Conservation (phyloP, 2,113 vertebrate genomes). For the Heptranchias perlo region DNA sequence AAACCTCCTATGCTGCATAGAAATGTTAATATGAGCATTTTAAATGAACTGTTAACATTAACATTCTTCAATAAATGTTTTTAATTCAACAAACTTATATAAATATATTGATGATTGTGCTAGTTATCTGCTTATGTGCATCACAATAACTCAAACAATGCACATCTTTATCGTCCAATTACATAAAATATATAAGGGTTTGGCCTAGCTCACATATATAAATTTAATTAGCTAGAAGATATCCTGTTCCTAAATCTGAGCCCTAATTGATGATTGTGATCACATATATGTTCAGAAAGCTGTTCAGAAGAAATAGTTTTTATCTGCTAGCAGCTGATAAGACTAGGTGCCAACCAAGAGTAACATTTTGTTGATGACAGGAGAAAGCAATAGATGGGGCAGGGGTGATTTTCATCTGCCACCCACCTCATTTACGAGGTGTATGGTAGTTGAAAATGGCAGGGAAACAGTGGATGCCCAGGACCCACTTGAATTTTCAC, state of each 20-base stretch:
- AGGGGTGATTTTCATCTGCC: background rate
- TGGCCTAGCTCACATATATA: no score
- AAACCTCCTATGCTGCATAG: background rate
- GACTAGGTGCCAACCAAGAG: background rate
- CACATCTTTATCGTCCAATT: background rate
- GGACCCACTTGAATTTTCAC: background rate
- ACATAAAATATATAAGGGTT: background rate
- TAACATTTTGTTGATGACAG: background rate
- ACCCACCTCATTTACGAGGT: background rate
- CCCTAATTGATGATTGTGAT: background rate
- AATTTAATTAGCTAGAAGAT: background rate
- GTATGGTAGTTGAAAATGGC: background rate
- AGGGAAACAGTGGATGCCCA: background rate
- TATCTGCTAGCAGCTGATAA: background rate
- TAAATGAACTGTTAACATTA: background rate
- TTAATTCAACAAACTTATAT: background rate
- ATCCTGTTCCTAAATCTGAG: background rate
- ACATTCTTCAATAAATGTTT: background rate
- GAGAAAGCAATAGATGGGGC: background rate
- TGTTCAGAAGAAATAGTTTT: background rate
- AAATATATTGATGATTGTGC: background rate
- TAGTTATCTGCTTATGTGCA: background rate
- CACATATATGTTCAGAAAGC: background rate
- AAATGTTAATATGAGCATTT: conserved; percentile 20
- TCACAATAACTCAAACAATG: background rate